phyloP scores from a whole-genome alignment of 2,797 vertebrate genomes.

The Podargus strigoides region DNA sequence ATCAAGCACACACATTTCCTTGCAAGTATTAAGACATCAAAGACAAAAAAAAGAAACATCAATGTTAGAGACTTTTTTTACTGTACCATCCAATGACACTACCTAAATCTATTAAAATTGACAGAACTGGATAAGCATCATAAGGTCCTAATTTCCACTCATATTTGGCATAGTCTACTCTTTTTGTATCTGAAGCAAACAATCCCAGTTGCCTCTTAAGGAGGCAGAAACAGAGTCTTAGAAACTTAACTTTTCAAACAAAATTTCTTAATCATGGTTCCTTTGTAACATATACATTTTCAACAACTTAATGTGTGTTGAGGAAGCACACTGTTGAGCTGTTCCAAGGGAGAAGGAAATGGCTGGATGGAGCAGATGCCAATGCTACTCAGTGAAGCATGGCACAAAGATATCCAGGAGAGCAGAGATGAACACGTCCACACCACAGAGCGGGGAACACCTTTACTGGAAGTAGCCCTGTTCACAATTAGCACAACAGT shows the following conservation, averaged over 20 bases:
- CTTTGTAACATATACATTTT: not conserved
- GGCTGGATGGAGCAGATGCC: not conserved
- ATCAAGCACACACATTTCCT: not conserved
- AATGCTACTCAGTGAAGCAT: not conserved
- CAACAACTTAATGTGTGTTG: not conserved
- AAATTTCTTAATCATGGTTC: not conserved
- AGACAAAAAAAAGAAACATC: not conserved
- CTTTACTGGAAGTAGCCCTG: not conserved
- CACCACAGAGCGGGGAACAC: fast-evolving
- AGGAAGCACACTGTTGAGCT: not conserved
- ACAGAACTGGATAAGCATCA: not conserved
- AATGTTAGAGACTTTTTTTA: not conserved
- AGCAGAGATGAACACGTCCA: not conserved
- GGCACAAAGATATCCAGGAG: fast-evolving
- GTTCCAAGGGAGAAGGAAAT: not conserved
- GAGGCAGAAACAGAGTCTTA: not conserved
- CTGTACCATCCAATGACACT: not conserved
- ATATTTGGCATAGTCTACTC: not conserved
- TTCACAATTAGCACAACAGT: not conserved
- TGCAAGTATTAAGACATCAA: not conserved
- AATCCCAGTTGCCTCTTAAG: not conserved
- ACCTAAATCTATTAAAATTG: not conserved
- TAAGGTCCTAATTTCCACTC: not conserved
- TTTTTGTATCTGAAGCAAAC: not conserved
- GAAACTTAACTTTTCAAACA: not conserved